phyloP scores from a whole-genome alignment of 2,888 invertebrate species.

The Campoletis raptor region DNA sequence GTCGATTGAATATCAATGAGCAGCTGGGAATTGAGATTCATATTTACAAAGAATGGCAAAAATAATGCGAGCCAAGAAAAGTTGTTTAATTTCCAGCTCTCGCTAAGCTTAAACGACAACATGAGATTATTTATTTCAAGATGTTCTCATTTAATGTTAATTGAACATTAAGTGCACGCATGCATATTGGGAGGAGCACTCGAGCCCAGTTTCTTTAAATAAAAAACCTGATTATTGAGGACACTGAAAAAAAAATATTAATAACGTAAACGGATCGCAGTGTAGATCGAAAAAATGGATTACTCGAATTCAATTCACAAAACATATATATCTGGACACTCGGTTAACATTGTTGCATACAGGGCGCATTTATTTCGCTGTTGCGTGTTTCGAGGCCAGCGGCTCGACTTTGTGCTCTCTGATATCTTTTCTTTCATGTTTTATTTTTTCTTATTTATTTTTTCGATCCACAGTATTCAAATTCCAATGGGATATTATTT shows the following conservation, averaged over 20 bases:
- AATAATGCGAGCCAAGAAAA: neutral
- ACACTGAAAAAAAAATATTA: conserved; percentile 17
- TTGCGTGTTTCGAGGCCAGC: conserved; percentile 46
- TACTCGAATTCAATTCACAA: conserved; percentile 32
- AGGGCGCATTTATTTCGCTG: conserved; percentile 25
- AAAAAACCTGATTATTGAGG: conserved; percentile 38
- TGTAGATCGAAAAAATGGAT: conserved; percentile 13
- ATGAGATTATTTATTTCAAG: neutral
- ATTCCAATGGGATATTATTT: conserved; percentile 44
- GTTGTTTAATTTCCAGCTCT: neutral
- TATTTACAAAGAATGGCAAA: neutral
- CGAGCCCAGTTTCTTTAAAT: neutral
- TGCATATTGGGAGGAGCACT: conserved; percentile 15
- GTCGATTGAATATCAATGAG: neutral
- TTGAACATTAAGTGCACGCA: neutral
- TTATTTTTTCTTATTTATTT: conserved; percentile 13
- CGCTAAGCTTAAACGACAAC: neutral
- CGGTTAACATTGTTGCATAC: conserved; percentile 21
- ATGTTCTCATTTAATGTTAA: conserved; percentile 36
- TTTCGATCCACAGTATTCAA: conserved; percentile 22
- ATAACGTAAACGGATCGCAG: neutral
- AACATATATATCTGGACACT: conserved; percentile 25
- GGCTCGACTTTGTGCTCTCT: conserved; percentile 33
- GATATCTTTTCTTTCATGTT: neutral
- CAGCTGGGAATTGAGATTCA: neutral